Evolutionary conservation across 2,888 invertebrate species (phyloP), one percentile per base, ranked within the genome.

Genomic region (Fragum fragum): DNA sequence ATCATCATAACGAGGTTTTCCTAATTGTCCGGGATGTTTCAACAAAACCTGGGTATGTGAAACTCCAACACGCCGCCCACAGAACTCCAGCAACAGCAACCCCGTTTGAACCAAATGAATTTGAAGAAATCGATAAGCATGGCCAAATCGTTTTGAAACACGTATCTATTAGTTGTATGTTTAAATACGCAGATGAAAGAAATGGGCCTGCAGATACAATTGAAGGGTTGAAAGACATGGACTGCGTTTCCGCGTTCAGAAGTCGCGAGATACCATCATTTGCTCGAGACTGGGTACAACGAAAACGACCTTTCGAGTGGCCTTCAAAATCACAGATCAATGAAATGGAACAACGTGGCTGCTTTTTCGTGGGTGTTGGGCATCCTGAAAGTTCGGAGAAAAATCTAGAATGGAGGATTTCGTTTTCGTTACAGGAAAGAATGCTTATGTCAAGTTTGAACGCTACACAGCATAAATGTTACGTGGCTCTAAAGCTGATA

Each of bases 381-480:
- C 53, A 53, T 53, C 53, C 53, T 11, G 9, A 14, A 5, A 53
- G 18, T 53, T 18, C 7, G 6, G 18, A 5, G 18, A 53, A 53
- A 53, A 5, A 53, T n/a, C 18, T 16, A 53, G 53, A 53, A 53
- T 53, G 61, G 61, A 26, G 61, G 21, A 26, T 61, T 26, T 61
- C 61, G 3, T 29, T 61, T 16, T 26, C 61, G 11, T 21, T 61
- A 7, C 26, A 61, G 26, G 61, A 61, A 18, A 21, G 61, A 61
- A 6, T 23, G 11, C 29, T 61, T 3, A 61, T 61, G 61, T 28
- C 5, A 2, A 61, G 29, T 11, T 21, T 61, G 18, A 61, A 61
- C 21, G 6, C 61, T 6, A 61, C 61, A 61, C 61, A 61, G 18
- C 61, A 61, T 61, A 61, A 61, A 29, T 26, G 26, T 9, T 61